Base-by-base conservation (phyloP, 2,113 vertebrate species). In the Aegypius monachus region DNA sequence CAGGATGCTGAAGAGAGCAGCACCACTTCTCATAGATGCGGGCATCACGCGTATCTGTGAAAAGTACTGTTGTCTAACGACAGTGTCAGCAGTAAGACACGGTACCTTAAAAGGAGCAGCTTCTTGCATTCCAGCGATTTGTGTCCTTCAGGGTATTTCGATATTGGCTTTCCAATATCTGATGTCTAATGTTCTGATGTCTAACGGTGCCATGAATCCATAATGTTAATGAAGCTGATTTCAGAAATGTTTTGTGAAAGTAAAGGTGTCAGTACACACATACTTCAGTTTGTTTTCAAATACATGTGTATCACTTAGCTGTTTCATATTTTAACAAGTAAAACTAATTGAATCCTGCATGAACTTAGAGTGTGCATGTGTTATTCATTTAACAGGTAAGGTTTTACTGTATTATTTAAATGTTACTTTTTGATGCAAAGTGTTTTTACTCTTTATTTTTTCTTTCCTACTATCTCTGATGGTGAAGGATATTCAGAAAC, bases 401-500 rank as follows among this genome's bases (percentile, higher is more conserved):
- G 80, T 78, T 80, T 56, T 92, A 94, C 31, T 96, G 56, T 88
- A 53, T 45, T 97, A 66, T 95, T 95, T 85, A 79, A 94, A 82
- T 74, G 65, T 92, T 80, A 55, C 53, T 92, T 97, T 94, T 91
- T 62, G 85, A 96, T 95, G 34, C 77, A 75, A 96, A 90, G 68
- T 96, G 74, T 42, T 97, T 93, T 97, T 93, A 89, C n/a, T 97
- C 90, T 93, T 83, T 97, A 97, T 86, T 90, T 91, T 97, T 95
- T 95, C 95, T 97, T 93, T 95, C 90, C 95, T 95, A 96, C 93
- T 98, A 81, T 98, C 97, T 98, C 91, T 98, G 97, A 97, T 98
- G 96, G 94, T 98, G 96, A 98, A 98, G 98, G 97, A 97, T 96
- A 97, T 97, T 98, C 98, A 97, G 97, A 98, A 96, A 97, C 98